Evolutionary conservation across 2,888 invertebrate genomes (phyloP), one percentile per base, ranked within the genome.

Genomic region (Ctena decussata): DNA sequence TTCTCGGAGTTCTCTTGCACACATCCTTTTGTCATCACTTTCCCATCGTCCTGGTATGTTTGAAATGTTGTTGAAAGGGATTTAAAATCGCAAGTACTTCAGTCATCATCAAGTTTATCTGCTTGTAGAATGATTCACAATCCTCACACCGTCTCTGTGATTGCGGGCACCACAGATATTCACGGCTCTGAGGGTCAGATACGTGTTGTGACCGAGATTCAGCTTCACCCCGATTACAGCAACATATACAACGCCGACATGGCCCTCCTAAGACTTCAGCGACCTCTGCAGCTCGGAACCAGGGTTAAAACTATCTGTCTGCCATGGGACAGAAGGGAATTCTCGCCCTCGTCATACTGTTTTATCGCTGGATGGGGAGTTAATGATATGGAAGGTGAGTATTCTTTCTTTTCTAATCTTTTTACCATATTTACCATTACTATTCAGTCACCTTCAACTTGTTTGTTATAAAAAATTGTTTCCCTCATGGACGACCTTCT

Each of bases 281-380:
- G 70, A 5, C 89, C 91, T 11, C 80, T 93, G 0, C 46, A 32
- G 3, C 76, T 90, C 39, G 80, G 74, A 11, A 49, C 80, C n/a
- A 77, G 80, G 5, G 84, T 88, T 18, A 74, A 81, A 30, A 87
- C 91, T 18, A 76, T 91, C 21, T 94, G 93, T 86, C 79, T 93
- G 5, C 90, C 91, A 8, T 85, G 82, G 78, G 84, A 85, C 39
- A 71, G 6, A 32, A 41, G 77, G 32, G 69, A 84, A 6, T 81
- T 89, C 12, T 73, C 84, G 30, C 73, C 83, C 18, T 73, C 80
- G 30, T 80, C 90, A 0, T 75, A 88, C 39, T 94, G 94, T 80
- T 93, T 89, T 69, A 86, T 93, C 2, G 91, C 93, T 49, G 94
- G 94, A 1, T 94, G 92, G 92, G 94, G 94, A 8, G 87, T 91